Evolutionary conservation across 2,113 vertebrate species (phyloP).

Genomic region (Steatornis caripensis): DNA sequence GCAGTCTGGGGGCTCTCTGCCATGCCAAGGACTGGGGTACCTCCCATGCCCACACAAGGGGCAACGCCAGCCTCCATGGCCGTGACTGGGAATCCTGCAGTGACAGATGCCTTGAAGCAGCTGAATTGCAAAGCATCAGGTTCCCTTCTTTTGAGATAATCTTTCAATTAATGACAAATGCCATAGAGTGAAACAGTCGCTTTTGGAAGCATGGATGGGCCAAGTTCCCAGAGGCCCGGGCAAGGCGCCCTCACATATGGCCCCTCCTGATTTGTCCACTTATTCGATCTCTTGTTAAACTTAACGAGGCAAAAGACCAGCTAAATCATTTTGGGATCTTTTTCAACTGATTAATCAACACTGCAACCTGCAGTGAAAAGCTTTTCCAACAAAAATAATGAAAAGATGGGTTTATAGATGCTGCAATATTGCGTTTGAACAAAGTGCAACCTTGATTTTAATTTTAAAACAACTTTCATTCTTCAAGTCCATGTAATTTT

Average conservation of each 20-base stretch:
- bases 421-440: not conserved
- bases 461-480: not conserved
- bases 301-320: not conserved
- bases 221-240: not conserved
- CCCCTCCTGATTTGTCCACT: not conserved
- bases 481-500: not conserved
- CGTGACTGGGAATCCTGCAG: rapidly evolving
- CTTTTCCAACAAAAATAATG: not conserved
- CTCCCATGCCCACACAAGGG: rapidly evolving
- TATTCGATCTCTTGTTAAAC: not conserved
- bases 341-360: not conserved
- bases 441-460: not conserved
- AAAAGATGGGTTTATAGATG: not conserved
- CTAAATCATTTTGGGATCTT: not conserved
- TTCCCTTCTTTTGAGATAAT: not conserved
- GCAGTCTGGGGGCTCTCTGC: not conserved
- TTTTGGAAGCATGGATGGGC: not conserved
- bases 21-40: not conserved
- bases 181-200: not conserved
- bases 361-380: not conserved
- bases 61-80: not conserved
- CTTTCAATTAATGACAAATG: not conserved
- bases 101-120: not conserved
- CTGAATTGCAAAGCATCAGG: not conserved
- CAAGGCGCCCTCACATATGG: not conserved